Conservation (phyloP, 2,888 invertebrate species). For the Gari tellinella region DNA sequence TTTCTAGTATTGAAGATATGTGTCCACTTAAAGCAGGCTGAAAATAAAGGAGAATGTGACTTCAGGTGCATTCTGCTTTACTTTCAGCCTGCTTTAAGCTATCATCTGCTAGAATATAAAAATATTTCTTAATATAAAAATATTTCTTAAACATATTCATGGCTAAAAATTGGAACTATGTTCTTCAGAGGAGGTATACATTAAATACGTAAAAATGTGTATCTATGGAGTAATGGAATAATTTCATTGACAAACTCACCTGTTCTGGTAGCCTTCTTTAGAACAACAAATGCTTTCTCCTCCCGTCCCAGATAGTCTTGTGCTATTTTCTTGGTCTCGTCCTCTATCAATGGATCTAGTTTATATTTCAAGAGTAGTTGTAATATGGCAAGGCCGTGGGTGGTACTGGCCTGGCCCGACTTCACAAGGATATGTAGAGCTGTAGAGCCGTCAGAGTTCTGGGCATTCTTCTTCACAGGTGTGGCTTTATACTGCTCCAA, state of each 20-base stretch:
- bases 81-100: no score
- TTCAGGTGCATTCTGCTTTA: no score
- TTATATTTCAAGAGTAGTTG: slow-evolving; percentile 52
- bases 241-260: slow-evolving; percentile 14
- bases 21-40: no score
- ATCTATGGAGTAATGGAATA: no score
- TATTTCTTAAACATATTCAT: no score
- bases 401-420: slow-evolving; percentile 48
- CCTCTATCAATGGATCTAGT: slow-evolving; percentile 43
- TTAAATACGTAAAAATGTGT: no score
- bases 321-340: slow-evolving; percentile 49
- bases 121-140: neutral
- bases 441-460: slow-evolving; percentile 47
- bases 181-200: no score
- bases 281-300: slow-evolving; percentile 39
- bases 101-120: no score
- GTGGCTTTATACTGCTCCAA: neutral
- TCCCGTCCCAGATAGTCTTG: slow-evolving; percentile 54
- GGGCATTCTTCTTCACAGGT: slow-evolving; percentile 30
- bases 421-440: slow-evolving; percentile 56
- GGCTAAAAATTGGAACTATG: no score
- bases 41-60: no score
- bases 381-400: slow-evolving; percentile 46
- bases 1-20: no score
- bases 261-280: slow-evolving; percentile 45